Evolutionary conservation across 2,113 vertebrate species (phyloP).

Genomic region (Furnarius figulus): DNA sequence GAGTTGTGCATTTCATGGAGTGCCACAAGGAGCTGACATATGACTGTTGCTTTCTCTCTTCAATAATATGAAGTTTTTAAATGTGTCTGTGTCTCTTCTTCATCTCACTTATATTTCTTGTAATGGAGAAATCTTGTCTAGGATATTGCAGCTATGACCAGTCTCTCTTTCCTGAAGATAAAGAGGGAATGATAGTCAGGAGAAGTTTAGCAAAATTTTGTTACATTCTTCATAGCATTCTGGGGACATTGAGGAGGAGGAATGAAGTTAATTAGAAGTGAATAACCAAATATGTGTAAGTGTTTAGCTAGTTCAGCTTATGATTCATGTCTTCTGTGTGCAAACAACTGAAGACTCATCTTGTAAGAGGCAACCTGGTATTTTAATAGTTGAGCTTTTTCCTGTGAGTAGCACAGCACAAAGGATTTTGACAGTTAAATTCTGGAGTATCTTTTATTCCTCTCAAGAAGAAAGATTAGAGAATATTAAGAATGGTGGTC

Average conservation of each 20-base stretch:
- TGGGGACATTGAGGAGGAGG: not conserved
- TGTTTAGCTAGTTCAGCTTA: not conserved
- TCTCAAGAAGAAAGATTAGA: not conserved
- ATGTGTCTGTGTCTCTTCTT: not conserved
- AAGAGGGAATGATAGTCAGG: not conserved
- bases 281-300: not conserved
- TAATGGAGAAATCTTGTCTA: not conserved
- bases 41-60: not conserved
- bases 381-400: slow-evolving; percentile 17
- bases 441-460: not conserved
- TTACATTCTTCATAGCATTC: not conserved
- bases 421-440: not conserved
- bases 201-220: not conserved
- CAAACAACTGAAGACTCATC: slow-evolving; percentile 20
- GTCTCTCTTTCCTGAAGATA: not conserved
- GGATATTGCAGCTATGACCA: not conserved
- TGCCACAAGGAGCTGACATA: not conserved
- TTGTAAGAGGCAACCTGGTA: not conserved
- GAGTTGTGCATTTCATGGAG: not conserved
- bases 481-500: not conserved
- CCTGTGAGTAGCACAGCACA: not conserved
- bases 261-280: not conserved
- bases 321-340: slow-evolving; percentile 9
- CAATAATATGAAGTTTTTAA: not conserved
- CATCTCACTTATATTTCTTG: not conserved